Conservation (phyloP, 2,113 vertebrate species). For the Balaeniceps rex region DNA sequence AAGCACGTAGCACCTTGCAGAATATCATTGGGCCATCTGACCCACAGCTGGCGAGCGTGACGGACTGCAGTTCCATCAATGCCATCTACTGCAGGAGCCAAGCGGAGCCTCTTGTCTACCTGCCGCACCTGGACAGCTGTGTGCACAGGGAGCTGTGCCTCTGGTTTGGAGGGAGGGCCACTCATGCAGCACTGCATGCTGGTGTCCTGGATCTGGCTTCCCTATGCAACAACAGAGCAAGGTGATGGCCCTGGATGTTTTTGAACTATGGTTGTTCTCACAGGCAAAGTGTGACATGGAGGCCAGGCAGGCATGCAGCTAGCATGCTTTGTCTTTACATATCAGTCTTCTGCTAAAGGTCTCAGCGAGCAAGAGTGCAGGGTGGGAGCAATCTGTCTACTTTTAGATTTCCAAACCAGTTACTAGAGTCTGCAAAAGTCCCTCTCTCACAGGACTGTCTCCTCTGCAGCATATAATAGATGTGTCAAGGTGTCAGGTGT, state of each 20-base stretch:
- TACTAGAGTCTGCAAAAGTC: not conserved
- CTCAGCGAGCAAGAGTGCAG: not conserved
- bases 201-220: not conserved
- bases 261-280: not conserved
- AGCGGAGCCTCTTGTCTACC: not conserved
- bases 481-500: not conserved
- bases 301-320: not conserved
- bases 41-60: not conserved
- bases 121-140: not conserved
- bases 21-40: slow-evolving; percentile 42
- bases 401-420: not conserved
- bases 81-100: slow-evolving; percentile 5
- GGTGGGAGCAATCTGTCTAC: not conserved
- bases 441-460: not conserved
- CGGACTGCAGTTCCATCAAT: not conserved
- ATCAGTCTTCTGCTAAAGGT: not conserved
- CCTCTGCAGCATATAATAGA: not conserved
- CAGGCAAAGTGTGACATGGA: not conserved
- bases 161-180: slow-evolving; percentile 73
- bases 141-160: slow-evolving; percentile 69
- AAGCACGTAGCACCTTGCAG: slow-evolving; percentile 40
- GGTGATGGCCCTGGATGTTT: not conserved
- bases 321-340: accelerated
- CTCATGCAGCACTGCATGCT: not conserved
- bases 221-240: not conserved